These are phyloP conservation scores for Drosophila dives DNA, from an alignment of 2,888 invertebrate species.

Conservation along the genomic window DNA sequence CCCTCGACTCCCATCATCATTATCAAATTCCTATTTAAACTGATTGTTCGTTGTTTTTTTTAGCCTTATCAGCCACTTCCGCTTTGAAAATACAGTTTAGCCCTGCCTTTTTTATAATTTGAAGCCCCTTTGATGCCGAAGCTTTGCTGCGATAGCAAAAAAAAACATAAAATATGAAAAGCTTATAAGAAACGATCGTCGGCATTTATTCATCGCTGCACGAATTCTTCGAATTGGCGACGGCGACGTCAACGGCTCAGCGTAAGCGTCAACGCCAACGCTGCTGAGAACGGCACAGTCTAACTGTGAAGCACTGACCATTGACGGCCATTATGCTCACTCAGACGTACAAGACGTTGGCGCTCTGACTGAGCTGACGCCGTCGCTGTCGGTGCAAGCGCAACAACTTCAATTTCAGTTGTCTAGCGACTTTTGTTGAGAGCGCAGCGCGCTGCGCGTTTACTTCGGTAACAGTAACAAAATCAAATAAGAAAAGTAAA, in stretches of 20 bases:
- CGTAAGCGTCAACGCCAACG: constrained; percentile 20
- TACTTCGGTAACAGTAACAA: constrained; percentile 25
- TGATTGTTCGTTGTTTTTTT: constrained; percentile 7
- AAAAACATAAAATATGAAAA: background rate
- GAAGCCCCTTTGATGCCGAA: constrained; percentile 26
- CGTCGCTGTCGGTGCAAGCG: constrained; percentile 33
- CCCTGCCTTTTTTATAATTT: constrained; percentile 4
- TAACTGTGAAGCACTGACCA: constrained; percentile 73
- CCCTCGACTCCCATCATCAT: background rate
- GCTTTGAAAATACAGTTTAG: constrained; percentile 11
- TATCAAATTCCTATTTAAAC: background rate
- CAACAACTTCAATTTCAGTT: constrained; percentile 70
- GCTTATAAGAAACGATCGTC: constrained; percentile 37
- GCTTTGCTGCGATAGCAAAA: constrained; percentile 41
- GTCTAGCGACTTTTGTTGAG: constrained; percentile 63
- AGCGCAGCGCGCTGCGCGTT: constrained; percentile 45
- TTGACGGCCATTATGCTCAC: constrained; percentile 42
- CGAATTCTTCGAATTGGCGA: constrained; percentile 23
- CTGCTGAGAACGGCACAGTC: constrained; percentile 35
- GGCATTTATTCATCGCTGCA: constrained; percentile 36
- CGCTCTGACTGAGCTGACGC: constrained; percentile 26
- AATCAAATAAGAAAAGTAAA: constrained; percentile 49
- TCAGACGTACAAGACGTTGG: constrained; percentile 33
- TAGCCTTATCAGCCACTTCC: constrained; percentile 48
- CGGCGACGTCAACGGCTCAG: constrained; percentile 15